Evolutionary conservation across 2,113 vertebrate species (phyloP), one percentile per base, ranked within the genome.

Genomic region (Triplophysa tibetana): DNA sequence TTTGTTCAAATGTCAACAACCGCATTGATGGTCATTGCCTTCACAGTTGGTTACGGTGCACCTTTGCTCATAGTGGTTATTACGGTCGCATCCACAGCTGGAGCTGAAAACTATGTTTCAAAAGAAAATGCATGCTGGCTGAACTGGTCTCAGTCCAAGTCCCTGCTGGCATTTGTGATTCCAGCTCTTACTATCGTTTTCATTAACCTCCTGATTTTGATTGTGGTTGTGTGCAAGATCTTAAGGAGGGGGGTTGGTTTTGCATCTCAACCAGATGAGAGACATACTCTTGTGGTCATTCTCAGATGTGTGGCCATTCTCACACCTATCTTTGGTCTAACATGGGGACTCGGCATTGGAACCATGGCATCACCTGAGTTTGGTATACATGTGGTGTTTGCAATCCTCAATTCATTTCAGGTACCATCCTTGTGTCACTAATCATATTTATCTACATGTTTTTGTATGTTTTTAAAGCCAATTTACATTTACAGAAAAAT

Each of bases 181-280:
- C 33, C 33, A 33, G 33, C 33, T 33, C 33, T 33, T 5, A 33
- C 77, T 69, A 94, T 95, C 16, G 91, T 95, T 62, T 81, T 85
- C 8, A 91, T 95, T 33, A 98, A 97, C 75, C 52, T 95, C 8
- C 4, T 93, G 0, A 93, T 96, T 38, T 88, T 96, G n/a, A 21
- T 94, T 0, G 88, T 94, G 48, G 94, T 97, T 7, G 82, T 96
- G 74, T 65, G 85, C 77, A 96, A 92, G 81, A 93, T 94, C 9
- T 85, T 95, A 60, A 93, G 91, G 75, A 92, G 93, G 70, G 83
- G 89, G 4, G 50, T 87, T 33, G 33, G 33, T 33, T 3, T 4
- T 33, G 33, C 33, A 33, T 4, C 33, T 33, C 33, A 33, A 33
- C 1, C 65, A 26, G 90, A 94, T 6, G 90, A 74, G 21, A 66